Percentiles rank a stretch among this genome's conserved stretches.
Conservation (phyloP, 2,797 vertebrate genomes). For the Lerista edwardsae region DNA sequence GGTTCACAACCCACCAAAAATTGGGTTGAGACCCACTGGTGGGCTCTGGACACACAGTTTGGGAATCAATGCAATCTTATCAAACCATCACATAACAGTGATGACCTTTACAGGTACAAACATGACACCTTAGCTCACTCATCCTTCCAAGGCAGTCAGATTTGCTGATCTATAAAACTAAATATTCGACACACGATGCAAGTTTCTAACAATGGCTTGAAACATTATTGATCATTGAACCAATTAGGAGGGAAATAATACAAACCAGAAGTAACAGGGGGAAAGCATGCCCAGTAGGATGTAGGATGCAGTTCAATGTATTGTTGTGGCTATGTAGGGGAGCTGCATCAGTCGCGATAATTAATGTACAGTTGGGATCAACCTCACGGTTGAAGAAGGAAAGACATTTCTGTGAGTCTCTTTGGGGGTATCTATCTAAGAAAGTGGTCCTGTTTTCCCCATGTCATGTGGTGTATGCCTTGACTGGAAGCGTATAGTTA, state of each 20-base stretch:
- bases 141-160: neutral
- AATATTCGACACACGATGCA: neutral
- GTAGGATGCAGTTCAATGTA: neutral
- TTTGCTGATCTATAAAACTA: neutral
- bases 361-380: conserved; percentile 33
- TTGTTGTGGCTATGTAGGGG: neutral
- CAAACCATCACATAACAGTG: neutral
- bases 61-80: too few relatives aligned
- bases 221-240: conserved; percentile 23
- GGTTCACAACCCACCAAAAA: too few relatives aligned
- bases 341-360: neutral
- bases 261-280: conserved; percentile 13
- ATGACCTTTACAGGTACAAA: neutral
- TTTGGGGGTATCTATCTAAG: conserved; percentile 21
- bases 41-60: too few relatives aligned
- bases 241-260: neutral
- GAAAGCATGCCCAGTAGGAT: neutral
- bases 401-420: conserved; percentile 31
- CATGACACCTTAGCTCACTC: neutral
- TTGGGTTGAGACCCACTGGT: too few relatives aligned
- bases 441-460: conserved; percentile 39
- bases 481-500: conserved; percentile 29
- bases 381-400: conserved; percentile 27
- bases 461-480: neutral
- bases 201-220: neutral